Evolutionary conservation across 2,797 vertebrate genomes (phyloP).

Genomic region (Spondyliosoma cantharus): DNA sequence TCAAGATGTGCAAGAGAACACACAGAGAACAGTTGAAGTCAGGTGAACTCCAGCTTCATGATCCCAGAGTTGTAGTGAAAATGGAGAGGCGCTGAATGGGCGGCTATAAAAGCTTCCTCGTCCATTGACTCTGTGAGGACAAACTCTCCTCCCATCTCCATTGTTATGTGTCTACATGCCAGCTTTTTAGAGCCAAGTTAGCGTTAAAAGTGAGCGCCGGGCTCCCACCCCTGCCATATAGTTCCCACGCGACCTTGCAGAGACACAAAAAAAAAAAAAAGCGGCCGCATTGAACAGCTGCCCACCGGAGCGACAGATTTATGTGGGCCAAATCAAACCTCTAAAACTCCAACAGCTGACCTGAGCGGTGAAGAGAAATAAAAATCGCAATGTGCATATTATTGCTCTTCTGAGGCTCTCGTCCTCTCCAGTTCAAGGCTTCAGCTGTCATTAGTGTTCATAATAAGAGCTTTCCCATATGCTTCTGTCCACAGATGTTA

Average conservation of each 20-base stretch:
- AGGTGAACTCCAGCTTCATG: constrained; percentile 37
- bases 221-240: constrained; percentile 75
- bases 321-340: constrained; percentile 72
- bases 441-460: constrained; percentile 74
- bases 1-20: constrained; percentile 12
- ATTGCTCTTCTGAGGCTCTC: constrained; percentile 71
- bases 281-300: constrained; percentile 66
- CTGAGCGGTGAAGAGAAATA: constrained; percentile 63
- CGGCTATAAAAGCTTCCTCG: constrained; percentile 55
- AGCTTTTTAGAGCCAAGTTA: constrained; percentile 69
- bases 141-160: constrained; percentile 71
- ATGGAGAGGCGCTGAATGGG: constrained; percentile 60
- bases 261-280: constrained; percentile 52
- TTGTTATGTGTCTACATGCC: constrained; percentile 67
- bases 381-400: constrained; percentile 76
- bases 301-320: constrained; percentile 69
- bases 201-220: constrained; percentile 59
- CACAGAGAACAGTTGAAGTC: constrained; percentile 5
- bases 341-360: constrained; percentile 78
- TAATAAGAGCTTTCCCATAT: constrained; percentile 80
- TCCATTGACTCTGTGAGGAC: constrained; percentile 61
- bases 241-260: constrained; percentile 74
- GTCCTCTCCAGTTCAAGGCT: constrained; percentile 69
- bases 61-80: constrained; percentile 51
- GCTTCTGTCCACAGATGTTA: constrained; percentile 80